Evolutionary conservation across 2,888 invertebrate genomes (phyloP), one percentile per base, ranked within the genome.

Genomic region (Tortrix viridana): DNA sequence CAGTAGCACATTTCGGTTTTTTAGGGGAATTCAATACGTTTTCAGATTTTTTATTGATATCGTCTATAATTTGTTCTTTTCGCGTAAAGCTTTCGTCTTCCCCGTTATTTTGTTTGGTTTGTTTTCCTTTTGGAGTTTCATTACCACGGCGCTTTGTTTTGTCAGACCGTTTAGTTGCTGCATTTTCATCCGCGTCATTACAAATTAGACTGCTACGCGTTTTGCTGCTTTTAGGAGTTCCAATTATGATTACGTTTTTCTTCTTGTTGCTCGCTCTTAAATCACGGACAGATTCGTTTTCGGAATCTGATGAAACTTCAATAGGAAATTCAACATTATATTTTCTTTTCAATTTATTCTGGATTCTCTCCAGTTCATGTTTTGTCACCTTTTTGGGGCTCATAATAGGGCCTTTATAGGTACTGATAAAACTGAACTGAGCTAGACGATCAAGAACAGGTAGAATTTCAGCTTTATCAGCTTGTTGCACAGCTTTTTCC

Each of bases 391-490:
- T 74, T 80, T 86, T 73, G 67, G 93, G 79, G 72, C 79, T 69
- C 60, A 73, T 20, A 84, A 93, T 84, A 1, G 69, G 69, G 1
- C 92, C 92, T 54, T 82, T 85, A 70, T 86, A 93, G 67, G 86
- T 83, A 2, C 85, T 70, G 44, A 93, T 67, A 68, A 93, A 93
- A 67, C 93, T 90, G 62, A 83, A 92, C 67, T 86, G 86, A 3
- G 75, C 73, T 23, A 93, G 76, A 38, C 93, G 84, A 14, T 82
- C 77, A 0, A 67, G 41, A 0, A 89, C 69, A 1, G 81, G 60
- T n/a, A 91, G 68, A 20, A 71, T 77, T 26, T 75, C 68, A 0
- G 93, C 93, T 41, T 88, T 82, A 26, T 88, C 79, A 0, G 93
- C 93, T 71, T 91, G 86, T 3, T 57, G 70, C 19, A 82, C 72